Evolutionary conservation across 92 coral and sea anemone genomes (phyloP).

Genomic region (Virgularia gustaviana): DNA sequence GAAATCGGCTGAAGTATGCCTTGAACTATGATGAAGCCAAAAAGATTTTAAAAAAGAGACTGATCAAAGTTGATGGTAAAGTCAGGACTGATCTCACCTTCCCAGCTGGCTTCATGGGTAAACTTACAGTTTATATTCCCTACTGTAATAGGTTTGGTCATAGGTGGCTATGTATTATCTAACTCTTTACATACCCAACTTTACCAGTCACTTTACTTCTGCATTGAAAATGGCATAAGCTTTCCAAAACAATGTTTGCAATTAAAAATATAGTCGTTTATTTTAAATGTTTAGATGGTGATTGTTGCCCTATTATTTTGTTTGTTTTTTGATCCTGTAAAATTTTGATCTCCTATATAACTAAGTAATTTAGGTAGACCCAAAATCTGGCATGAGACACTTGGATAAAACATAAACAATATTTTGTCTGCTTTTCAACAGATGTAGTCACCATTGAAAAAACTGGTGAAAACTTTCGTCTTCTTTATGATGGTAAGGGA

Average conservation of each 20-base stretch:
- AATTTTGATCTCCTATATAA: neutral
- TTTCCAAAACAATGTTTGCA: too few species aligned
- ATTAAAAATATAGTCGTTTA: too few species aligned
- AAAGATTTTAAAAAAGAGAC: conserved; percentile 86
- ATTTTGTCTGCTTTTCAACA: too few species aligned
- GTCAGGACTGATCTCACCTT: conserved; percentile 87
- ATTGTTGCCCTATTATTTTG: neutral
- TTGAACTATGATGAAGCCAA: conserved; percentile 89
- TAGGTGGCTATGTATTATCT: too few species aligned
- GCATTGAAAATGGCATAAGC: too few species aligned
- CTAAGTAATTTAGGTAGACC: neutral
- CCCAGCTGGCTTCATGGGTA: conserved; percentile 98
- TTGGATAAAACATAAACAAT: neutral
- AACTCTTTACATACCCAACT: too few species aligned
- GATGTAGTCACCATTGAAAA: conserved; percentile 92
- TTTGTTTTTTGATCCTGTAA: neutral
- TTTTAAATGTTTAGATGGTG: too few species aligned
- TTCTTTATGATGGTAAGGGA: conserved; percentile 94
- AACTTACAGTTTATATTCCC: neutral
- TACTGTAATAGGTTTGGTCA: neutral
- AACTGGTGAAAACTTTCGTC: conserved; percentile 96
- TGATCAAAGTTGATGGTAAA: conserved; percentile 96
- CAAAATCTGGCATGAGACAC: too few species aligned
- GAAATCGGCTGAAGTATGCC: conserved; percentile 97
- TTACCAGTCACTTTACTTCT: too few species aligned